phyloP scores from a whole-genome alignment of 2,797 vertebrate species.

The Avahi laniger region DNA sequence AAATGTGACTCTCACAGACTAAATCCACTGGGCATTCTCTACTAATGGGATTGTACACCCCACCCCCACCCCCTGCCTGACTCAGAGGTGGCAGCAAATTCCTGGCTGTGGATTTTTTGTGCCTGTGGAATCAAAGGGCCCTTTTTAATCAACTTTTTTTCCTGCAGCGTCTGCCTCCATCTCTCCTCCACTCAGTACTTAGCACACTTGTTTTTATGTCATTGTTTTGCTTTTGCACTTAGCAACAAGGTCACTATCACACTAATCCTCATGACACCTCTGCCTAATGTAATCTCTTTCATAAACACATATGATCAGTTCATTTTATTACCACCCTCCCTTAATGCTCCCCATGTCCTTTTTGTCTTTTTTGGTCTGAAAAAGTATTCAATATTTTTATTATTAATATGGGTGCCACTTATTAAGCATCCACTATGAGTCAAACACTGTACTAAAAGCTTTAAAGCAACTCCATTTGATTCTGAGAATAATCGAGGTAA shows the following conservation, averaged over 20 bases:
- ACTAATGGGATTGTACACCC: conserved; percentile 73
- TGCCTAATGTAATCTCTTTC: conserved; percentile 11
- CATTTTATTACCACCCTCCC: not conserved
- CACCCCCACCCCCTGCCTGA: conserved; percentile 64
- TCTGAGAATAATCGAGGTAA: not conserved
- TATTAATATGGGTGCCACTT: not conserved
- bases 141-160: conserved; percentile 72
- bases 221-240: conserved; percentile 69
- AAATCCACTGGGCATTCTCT: conserved; percentile 77
- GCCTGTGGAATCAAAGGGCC: conserved; percentile 81
- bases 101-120: conserved; percentile 76
- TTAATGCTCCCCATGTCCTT: not conserved
- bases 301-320: not conserved
- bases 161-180: conserved; percentile 29
- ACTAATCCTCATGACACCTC: conserved; percentile 58
- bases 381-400: not conserved
- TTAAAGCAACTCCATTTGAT: conserved; percentile 25
- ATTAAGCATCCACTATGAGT: not conserved
- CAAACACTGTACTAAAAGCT: not conserved
- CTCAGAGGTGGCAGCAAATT: conserved; percentile 80
- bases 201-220: conserved; percentile 62
- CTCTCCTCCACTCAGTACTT: conserved; percentile 55
- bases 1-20: conserved; percentile 82
- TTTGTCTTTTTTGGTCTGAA: not conserved
- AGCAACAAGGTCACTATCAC: conserved; percentile 67